Evolutionary conservation across 2,888 invertebrate species (phyloP).

Genomic region (Nemotelus pantherinus): DNA sequence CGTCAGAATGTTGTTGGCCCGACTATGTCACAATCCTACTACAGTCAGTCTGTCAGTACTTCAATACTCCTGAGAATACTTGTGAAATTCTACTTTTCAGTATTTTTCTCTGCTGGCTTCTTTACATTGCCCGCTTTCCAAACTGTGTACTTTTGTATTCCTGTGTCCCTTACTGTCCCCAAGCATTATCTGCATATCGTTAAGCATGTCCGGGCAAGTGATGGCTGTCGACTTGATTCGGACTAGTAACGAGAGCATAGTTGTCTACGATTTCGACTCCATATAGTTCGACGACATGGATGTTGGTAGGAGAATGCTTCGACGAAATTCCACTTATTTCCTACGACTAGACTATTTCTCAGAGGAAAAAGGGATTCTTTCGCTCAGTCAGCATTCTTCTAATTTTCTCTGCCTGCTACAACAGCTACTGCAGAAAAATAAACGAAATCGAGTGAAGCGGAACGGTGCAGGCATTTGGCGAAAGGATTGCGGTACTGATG

Average conservation of each 20-base stretch:
- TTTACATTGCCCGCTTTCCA: background rate
- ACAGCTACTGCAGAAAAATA: too few relatives aligned
- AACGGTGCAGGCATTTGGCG: conserved; percentile 13
- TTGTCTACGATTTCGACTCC: too few relatives aligned
- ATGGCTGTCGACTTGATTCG: background rate
- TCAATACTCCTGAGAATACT: conserved; percentile 35
- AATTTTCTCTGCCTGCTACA: conserved; percentile 48
- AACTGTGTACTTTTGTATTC: background rate
- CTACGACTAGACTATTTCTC: conserved; percentile 40
- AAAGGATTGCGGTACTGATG: conserved; percentile 26
- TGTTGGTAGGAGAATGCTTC: conserved; percentile 12
- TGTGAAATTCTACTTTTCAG: conserved; percentile 15
- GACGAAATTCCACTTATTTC: conserved; percentile 39
- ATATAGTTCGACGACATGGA: too few relatives aligned
- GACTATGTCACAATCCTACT: conserved; percentile 18
- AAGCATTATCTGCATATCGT: conserved; percentile 40
- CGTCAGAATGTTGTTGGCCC: too few relatives aligned
- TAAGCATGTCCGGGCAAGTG: conserved; percentile 12
- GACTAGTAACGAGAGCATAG: too few relatives aligned
- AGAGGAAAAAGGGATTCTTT: conserved; percentile 38
- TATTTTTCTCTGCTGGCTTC: conserved; percentile 16
- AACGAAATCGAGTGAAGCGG: too few relatives aligned
- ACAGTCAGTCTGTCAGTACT: conserved; percentile 20
- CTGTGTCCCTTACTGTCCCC: background rate
- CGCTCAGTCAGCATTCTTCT: conserved; percentile 50